phyloP scores from a whole-genome alignment of 1,140 invertebrate genomes.

The Ditylenchus dipsaci region DNA sequence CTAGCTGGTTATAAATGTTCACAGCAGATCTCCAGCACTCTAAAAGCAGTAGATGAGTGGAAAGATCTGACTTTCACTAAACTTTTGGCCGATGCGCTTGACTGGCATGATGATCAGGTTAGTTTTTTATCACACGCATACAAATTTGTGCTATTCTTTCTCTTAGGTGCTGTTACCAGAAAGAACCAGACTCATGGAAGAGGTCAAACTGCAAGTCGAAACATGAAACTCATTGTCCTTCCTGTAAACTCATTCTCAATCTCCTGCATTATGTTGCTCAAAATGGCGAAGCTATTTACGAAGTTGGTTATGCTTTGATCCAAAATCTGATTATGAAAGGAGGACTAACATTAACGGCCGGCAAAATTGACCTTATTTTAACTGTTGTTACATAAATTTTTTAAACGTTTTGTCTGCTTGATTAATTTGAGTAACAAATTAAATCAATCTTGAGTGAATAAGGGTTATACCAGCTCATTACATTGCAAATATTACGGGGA shows the following conservation, averaged over 20 bases:
- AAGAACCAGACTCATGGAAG: constrained; percentile 4
- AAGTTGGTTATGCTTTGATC: neutral
- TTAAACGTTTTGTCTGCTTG: no score
- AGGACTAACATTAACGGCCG: no score
- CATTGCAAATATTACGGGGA: no score
- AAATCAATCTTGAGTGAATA: no score
- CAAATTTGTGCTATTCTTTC: no score
- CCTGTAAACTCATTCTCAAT: constrained; percentile 41
- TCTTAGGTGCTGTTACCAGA: constrained; percentile 6
- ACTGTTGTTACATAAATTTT: no score
- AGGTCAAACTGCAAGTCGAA: constrained; percentile 27
- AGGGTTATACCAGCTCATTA: no score
- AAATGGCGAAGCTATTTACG: constrained; percentile 8
- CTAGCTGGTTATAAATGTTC: neutral
- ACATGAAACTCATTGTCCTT: constrained; percentile 44
- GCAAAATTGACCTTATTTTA: no score
- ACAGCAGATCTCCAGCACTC: constrained; percentile 9
- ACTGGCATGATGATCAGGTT: constrained; percentile 41
- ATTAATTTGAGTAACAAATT: no score
- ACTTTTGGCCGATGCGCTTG: constrained; percentile 48
- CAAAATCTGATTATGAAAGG: no score
- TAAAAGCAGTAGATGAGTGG: constrained; percentile 27
- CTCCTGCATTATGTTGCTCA: constrained; percentile 33
- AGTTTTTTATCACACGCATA: no score
- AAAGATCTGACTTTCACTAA: constrained; percentile 39